A percentile compares a stretch with the other conserved stretches of the same genome.
Evolutionary conservation across 1,140 invertebrate species (phyloP).

Genomic region (Helicorthomorpha holstii): DNA sequence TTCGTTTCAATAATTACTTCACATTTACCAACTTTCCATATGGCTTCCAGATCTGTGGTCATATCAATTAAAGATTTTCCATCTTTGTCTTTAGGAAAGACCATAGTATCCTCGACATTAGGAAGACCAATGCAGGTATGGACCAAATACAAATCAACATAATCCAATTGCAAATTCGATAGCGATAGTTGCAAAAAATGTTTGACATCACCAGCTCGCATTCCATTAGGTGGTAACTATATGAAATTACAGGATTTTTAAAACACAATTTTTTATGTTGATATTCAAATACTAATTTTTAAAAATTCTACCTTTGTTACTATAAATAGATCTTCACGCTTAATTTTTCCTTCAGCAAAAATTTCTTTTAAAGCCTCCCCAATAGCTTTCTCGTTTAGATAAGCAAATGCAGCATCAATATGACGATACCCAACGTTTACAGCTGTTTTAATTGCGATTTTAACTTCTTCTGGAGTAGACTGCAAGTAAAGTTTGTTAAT

Average conservation of each 20-base stretch:
- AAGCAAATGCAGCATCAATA: slow-evolving; percentile 64
- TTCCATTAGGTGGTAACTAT: slow-evolving; percentile 1
- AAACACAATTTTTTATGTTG: slow-evolving; percentile 14
- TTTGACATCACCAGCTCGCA: slow-evolving; percentile 42
- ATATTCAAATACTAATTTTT: slow-evolving; percentile 35
- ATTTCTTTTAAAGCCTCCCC: slow-evolving; percentile 29
- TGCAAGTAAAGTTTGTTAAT: too few relatives aligned
- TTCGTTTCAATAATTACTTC: too few relatives aligned
- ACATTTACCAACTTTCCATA: slow-evolving; percentile 9
- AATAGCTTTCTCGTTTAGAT: slow-evolving; percentile 37
- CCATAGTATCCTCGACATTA: not conserved
- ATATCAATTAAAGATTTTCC: slow-evolving; percentile 3
- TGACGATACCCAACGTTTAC: slow-evolving; percentile 48
- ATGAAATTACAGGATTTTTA: not conserved
- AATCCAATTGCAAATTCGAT: slow-evolving; percentile 49
- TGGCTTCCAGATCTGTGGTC: slow-evolving; percentile 3
- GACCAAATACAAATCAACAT: slow-evolving; percentile 68
- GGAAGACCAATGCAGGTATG: slow-evolving; percentile 41
- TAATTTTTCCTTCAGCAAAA: slow-evolving; percentile 49
- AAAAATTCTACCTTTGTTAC: slow-evolving; percentile 51
- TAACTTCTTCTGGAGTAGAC: slow-evolving; percentile 39
- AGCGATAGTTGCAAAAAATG: slow-evolving; percentile 53
- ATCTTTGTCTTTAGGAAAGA: not conserved
- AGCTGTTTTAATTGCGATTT: slow-evolving; percentile 43
- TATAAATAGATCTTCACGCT: slow-evolving; percentile 59